Conservation (phyloP, 2,797 vertebrate genomes). For the Lagocephalus sceleratus region DNA sequence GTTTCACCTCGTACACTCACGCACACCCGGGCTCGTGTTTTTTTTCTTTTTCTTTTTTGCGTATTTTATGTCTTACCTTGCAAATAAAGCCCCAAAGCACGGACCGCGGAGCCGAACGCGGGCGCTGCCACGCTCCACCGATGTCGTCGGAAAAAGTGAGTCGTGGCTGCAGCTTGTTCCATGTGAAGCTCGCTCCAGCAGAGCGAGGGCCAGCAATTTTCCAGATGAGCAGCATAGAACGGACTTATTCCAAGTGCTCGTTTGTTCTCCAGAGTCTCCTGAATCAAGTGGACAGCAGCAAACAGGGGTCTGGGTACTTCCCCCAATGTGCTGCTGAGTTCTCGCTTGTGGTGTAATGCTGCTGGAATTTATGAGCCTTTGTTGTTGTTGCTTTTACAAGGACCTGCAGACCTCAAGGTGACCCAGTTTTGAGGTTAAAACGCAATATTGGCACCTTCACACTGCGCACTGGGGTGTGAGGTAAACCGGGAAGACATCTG, state of each 20-base stretch:
- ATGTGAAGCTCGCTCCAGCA: constrained; percentile 43
- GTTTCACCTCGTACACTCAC: fast-evolving
- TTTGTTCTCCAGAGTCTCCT: neutral
- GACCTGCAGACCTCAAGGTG: constrained; percentile 3
- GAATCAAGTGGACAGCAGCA: neutral
- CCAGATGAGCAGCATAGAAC: neutral
- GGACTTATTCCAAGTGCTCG: neutral
- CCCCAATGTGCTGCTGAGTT: no score
- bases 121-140: constrained; percentile 25
- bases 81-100: constrained; percentile 21
- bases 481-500: neutral
- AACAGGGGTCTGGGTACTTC: constrained; percentile 15
- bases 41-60: no score
- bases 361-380: constrained; percentile 55
- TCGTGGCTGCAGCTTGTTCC: constrained; percentile 43
- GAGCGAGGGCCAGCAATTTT: constrained; percentile 24
- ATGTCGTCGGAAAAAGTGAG: constrained; percentile 70
- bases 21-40: neutral
- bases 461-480: neutral
- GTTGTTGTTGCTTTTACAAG: constrained; percentile 32
- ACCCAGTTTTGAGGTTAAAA: neutral
- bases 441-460: neutral
- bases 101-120: constrained; percentile 7
- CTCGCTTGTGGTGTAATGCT: constrained; percentile 9
- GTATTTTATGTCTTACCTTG: constrained; percentile 38